Conservation (phyloP, 1,140 invertebrate genomes). For the Ganaspis sp. region DNA sequence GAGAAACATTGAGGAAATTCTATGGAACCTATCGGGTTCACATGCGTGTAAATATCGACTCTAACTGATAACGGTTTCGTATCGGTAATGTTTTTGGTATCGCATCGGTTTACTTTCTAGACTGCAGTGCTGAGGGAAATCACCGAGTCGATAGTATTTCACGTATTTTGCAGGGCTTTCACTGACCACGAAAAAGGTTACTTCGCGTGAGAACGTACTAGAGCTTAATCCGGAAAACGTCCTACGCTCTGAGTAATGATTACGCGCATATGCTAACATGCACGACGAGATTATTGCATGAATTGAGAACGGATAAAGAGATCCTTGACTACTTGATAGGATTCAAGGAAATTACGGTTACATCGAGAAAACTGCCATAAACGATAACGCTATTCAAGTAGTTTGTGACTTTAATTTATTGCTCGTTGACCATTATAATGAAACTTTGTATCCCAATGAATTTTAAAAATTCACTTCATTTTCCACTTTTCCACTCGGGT, state of each 20-base stretch:
- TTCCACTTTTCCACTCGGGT: too few relatives aligned
- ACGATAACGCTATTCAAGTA: not conserved
- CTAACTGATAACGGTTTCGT: conserved; percentile 53
- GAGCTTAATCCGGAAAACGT: conserved; percentile 45
- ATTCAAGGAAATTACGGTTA: conserved; percentile 19
- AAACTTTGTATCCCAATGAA: too few relatives aligned
- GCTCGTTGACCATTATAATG: not conserved
- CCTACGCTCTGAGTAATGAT: conserved; percentile 14
- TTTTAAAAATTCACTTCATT: too few relatives aligned
- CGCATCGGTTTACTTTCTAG: conserved; percentile 56
- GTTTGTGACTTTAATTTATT: conserved; percentile 5
- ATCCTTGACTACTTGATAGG: conserved; percentile 13
- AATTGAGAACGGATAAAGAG: conserved; percentile 18
- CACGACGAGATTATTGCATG: conserved; percentile 27
- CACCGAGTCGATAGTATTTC: conserved; percentile 50
- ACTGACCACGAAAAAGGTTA: conserved; percentile 55
- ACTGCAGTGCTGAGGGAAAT: conserved; percentile 49
- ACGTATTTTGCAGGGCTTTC: conserved; percentile 51
- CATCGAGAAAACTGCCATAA: conserved; percentile 15
- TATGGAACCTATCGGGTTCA: conserved; percentile 44
- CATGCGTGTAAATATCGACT: conserved; percentile 55
- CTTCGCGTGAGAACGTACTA: conserved; percentile 51
- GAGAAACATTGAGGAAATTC: conserved; percentile 38
- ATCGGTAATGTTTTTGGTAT: conserved; percentile 49
- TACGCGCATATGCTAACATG: conserved; percentile 27